Base-by-base conservation (phyloP, 1,140 invertebrate genomes). In the Drosophila bipectinata region DNA sequence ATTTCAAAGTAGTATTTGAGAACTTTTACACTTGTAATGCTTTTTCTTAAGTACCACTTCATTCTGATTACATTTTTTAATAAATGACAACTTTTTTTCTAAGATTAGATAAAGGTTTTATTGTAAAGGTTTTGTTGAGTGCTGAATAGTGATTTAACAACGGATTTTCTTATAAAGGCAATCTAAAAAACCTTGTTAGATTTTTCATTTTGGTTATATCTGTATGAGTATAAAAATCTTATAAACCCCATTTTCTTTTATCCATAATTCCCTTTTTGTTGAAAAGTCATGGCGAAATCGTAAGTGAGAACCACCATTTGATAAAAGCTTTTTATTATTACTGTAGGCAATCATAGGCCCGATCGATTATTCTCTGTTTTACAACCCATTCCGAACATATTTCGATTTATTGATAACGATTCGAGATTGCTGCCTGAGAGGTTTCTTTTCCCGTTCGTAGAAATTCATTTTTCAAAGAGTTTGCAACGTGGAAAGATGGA, bases 401-500 rank as follows among this genome's bases (percentile, higher is more conserved):
- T 28, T 37, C 26, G 18, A 41, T 39, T 66, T 39, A 6, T 10
- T 48, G 67, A 71, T 71, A 71, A 71, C 41, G 44, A 30, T 30
- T 34, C 4, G 26, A 71, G 44, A 49, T 51, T 51, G 60, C 12
- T 5, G 41, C 2, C 10, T 30, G n/a, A 6, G 21, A 24, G 55
- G 24, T 54, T 55, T 12, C 9, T 9, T 28, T n/a, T 37, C 26
- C 26, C 47, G 32, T 18, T 47, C 7, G n/a, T 15, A 1, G 12
- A 47, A 53, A 47, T 12, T 47, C 39, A 79, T 61, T 88, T 57
- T 12, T 28, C 12, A 6, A 0, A 14, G 8, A 61, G 34, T 9
- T 44, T 14, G 55, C 66, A 39, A 58, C 52, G 61, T 63, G 62
- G 26, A 37, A 77, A 79, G 71, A 79, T 88, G 83, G 37, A 26